A percentile compares a stretch with the other conserved stretches of the same genome.
phyloP scores from a whole-genome alignment of 1,140 invertebrate genomes.

The Euwallacea similis region DNA sequence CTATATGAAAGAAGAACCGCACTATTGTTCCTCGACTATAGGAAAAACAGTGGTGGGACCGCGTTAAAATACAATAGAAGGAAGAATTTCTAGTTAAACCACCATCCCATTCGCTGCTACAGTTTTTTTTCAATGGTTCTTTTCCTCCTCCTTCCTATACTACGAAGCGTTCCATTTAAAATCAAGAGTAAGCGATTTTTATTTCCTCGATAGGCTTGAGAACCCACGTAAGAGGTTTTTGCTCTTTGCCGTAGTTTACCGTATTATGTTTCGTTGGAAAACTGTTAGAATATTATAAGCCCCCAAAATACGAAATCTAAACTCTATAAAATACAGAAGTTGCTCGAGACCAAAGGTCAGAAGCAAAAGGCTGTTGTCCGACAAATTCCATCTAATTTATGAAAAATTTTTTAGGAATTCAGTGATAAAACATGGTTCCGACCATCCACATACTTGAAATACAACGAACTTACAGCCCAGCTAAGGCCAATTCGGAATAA shows the following conservation, averaged over 20 bases:
- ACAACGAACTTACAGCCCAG: no score
- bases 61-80: slow-evolving; percentile 28
- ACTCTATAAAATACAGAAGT: no score
- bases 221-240: slow-evolving; percentile 10
- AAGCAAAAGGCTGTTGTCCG: no score
- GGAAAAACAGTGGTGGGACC: slow-evolving; percentile 28
- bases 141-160: slow-evolving; percentile 3
- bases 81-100: slow-evolving; percentile 33
- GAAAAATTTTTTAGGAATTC: no score
- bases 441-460: no score
- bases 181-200: slow-evolving; percentile 6
- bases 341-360: no score
- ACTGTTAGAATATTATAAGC: no score
- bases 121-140: slow-evolving; percentile 18
- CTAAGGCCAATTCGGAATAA: no score
- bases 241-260: not conserved
- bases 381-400: no score
- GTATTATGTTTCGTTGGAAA: no score
- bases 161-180: slow-evolving; percentile 10
- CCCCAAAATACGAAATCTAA: no score
- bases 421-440: no score
- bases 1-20: slow-evolving; percentile 27
- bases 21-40: slow-evolving; percentile 27
- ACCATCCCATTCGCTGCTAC: slow-evolving; percentile 21
- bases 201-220: slow-evolving; percentile 9